A percentile compares a stretch with the other conserved stretches of the same genome.
phyloP scores from a whole-genome alignment of 2,797 vertebrate species.

The Chelon auratus region DNA sequence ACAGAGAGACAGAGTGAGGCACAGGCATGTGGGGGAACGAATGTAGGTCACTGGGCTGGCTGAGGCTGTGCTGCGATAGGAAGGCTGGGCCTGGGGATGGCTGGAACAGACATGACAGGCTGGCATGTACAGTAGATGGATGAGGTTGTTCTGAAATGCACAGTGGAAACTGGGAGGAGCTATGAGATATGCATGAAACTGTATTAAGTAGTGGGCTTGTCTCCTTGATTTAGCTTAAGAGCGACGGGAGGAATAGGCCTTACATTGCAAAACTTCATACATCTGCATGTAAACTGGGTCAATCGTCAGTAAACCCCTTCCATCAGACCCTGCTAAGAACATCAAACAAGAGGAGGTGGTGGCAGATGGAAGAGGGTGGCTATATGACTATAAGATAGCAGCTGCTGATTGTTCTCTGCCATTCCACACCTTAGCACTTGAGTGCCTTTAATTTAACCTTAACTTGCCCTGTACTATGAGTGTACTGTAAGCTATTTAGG shows the following conservation, averaged over 20 bases:
- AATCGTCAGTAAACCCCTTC: constrained; percentile 63
- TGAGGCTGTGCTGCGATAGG: constrained; percentile 7
- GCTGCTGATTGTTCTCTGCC: constrained; percentile 42
- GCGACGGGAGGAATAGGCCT: constrained; percentile 1
- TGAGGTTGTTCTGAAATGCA: constrained; percentile 46
- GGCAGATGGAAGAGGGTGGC: not conserved
- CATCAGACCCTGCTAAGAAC: constrained; percentile 54
- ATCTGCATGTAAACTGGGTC: constrained; percentile 64
- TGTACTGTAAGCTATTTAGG: constrained; percentile 14
- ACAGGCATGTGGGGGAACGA: constrained; percentile 24
- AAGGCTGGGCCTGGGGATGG: constrained; percentile 1
- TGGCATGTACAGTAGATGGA: constrained; percentile 8
- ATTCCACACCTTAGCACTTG: constrained; percentile 38
- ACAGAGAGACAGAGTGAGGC: constrained; percentile 17
- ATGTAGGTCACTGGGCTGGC: constrained; percentile 67
- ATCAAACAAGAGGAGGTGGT: constrained; percentile 35
- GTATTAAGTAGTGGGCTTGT: constrained; percentile 1
- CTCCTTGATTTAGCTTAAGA: constrained; percentile 27
- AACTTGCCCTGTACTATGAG: constrained; percentile 13
- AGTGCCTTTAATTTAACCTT: constrained; percentile 45
- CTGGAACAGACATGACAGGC: constrained; percentile 25
- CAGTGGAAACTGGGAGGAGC: constrained; percentile 16
- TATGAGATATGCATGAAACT: not conserved
- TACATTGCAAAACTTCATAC: constrained; percentile 25
- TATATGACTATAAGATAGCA: constrained; percentile 29